Percentiles rank a stretch among this genome's conserved stretches.
These are phyloP conservation scores for Aplocera efformata DNA, from an alignment of 2,888 invertebrate genomes.

Conservation along the genomic window DNA sequence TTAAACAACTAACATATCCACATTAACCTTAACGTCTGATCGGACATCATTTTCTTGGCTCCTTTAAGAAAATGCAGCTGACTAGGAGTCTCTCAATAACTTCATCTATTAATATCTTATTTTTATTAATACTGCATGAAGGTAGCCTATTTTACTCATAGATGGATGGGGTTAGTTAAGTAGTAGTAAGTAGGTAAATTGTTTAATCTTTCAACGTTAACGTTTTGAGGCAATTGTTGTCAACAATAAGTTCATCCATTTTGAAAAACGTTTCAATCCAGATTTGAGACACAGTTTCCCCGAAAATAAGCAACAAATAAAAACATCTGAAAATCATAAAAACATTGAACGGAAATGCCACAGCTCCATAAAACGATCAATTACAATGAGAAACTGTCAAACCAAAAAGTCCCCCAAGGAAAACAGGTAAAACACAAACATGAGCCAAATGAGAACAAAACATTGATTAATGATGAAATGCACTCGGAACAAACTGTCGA, in stretches of 20 bases:
- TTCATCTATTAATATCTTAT: constrained; percentile 68
- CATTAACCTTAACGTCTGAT: constrained; percentile 41
- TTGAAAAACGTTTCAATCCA: no score
- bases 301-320: no score
- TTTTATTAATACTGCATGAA: constrained; percentile 67
- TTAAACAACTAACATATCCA: constrained; percentile 43
- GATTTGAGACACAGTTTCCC: no score
- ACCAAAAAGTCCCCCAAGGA: constrained; percentile 49
- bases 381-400: constrained; percentile 69
- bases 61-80: constrained; percentile 79
- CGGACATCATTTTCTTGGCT: constrained; percentile 74
- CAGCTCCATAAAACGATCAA: constrained; percentile 63
- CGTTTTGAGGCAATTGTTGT: no score
- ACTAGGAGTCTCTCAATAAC: constrained; percentile 66
- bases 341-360: constrained; percentile 24
- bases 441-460: constrained; percentile 67
- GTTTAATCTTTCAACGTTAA: no score
- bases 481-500: constrained; percentile 81
- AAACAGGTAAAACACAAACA: constrained; percentile 74
- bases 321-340: no score
- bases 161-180: no score
- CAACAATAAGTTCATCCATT: no score
- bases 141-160: constrained; percentile 39
- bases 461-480: constrained; percentile 79
- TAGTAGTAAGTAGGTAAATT: no score